Evolutionary conservation across 2,888 invertebrate genomes (phyloP), one percentile per base, ranked within the genome.

Genomic region (Phalangium opilio): DNA sequence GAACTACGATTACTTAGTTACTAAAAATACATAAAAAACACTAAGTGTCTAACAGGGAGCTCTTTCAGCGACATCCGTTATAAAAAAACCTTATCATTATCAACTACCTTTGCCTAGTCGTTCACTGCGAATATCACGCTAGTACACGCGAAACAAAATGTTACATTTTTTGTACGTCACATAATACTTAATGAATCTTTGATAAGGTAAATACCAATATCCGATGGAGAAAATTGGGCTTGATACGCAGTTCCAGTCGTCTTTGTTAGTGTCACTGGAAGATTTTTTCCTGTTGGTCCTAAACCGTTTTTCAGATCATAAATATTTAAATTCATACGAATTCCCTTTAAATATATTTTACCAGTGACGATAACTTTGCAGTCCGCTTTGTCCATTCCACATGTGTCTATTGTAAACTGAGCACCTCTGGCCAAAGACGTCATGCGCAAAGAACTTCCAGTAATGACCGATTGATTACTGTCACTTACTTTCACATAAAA

Each of bases 401-500:
- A 70, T 2, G 74, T 71, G 59, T 76, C 76, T 15, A 77, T 70
- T 8, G 67, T 66, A 51, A 79, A 73, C 1, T 69, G 65, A 27
- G 83, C 79, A 15, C 74, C 67, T 52, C 73, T 72, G 35, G 76
- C 77, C 1, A 82, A 75, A 7, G 81, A 74, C 19, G 79, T 76
- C 65, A 78, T 71, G 62, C 81, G 78, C 45, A 83, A 67, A 42
- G 77, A 80, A 34, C 73, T 70, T 11, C 81, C 82, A 14, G 75
- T 72, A 20, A 81, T 74, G 61, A 68, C 73, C 59, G 72, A 77
- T 66, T 67, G 79, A 64, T 70, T 78, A 58, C 64, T 75, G 66
- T 72, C 77, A 57, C 74, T 75, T 66, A 95, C 83, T 63, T 81
- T 77, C 62, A 91, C 93, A 32, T 79, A 80, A 68, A 93, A 95